These are phyloP conservation scores for Anthophora plumipes DNA, from an alignment of 2,888 invertebrate genomes.

Conservation along the genomic window DNA sequence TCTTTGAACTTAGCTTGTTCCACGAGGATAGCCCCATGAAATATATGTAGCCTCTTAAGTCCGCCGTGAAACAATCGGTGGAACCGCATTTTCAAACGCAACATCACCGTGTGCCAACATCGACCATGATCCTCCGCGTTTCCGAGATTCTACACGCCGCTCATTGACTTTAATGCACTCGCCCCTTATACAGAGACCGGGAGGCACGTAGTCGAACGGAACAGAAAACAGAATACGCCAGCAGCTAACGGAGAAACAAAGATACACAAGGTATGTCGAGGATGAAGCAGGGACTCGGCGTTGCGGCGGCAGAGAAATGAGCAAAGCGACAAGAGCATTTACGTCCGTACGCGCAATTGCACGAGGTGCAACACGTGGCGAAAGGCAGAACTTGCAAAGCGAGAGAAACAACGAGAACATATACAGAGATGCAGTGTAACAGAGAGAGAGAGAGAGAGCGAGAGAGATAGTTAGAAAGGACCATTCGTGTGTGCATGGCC, in stretches of 20 bases:
- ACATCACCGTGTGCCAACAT: constrained; percentile 20
- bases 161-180: constrained; percentile 38
- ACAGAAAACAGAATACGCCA: background rate
- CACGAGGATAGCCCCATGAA: too few species aligned
- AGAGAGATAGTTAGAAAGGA: background rate
- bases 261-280: background rate
- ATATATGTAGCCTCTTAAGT: constrained; percentile 13
- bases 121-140: constrained; percentile 38
- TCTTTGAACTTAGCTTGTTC: too few species aligned
- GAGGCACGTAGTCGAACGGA: background rate
- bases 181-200: background rate
- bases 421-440: background rate
- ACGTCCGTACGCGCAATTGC: constrained; percentile 60
- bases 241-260: background rate
- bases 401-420: too few species aligned
- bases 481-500: background rate
- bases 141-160: constrained; percentile 42
- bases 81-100: constrained; percentile 31
- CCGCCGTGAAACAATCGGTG: constrained; percentile 46
- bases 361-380: constrained; percentile 66
- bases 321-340: constrained; percentile 44
- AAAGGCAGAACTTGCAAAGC: background rate
- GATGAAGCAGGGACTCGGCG: constrained; percentile 16
- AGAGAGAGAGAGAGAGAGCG: background rate
- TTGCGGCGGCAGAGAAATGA: constrained; percentile 29